A percentile compares a stretch with the other conserved stretches of the same genome.
Evolutionary conservation across 2,888 invertebrate genomes (phyloP).

Genomic region (Lepidochitona cinerea): DNA sequence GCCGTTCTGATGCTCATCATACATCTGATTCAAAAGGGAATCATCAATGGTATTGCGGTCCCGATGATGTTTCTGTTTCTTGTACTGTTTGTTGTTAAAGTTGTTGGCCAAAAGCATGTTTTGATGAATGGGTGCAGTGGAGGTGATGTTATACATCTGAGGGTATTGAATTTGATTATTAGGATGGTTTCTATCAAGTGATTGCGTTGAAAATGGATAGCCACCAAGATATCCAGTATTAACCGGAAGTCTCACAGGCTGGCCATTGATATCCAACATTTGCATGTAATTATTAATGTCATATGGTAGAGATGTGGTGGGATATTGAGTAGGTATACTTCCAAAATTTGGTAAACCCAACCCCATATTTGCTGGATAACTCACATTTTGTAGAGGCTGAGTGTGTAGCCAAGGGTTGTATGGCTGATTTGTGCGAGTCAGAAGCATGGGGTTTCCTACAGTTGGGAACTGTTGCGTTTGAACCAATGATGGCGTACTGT

Average conservation of each 20-base stretch:
- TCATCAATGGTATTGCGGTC: neutral
- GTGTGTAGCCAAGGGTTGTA: neutral
- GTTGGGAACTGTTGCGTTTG: neutral
- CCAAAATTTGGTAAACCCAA: neutral
- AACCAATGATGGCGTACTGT: neutral
- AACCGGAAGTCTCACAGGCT: neutral
- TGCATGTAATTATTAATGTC: slow-evolving; percentile 53
- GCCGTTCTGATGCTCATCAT: neutral
- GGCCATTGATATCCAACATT: slow-evolving; percentile 40
- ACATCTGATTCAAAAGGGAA: neutral
- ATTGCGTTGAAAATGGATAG: neutral
- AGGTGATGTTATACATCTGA: neutral
- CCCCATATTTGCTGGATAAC: neutral
- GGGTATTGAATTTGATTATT: neutral
- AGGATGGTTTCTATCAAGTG: neutral
- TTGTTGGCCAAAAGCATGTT: slow-evolving; percentile 38
- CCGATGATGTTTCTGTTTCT: slow-evolving; percentile 15
- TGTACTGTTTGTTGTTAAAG: slow-evolving; percentile 22
- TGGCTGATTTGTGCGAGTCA: neutral
- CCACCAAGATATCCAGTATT: neutral
- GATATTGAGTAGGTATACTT: neutral
- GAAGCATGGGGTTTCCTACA: neutral
- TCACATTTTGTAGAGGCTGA: neutral
- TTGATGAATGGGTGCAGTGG: neutral
- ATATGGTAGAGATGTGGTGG: slow-evolving; percentile 22